Evolutionary conservation across 2,888 invertebrate genomes (phyloP).

Genomic region (Cecidostiba fungosa): DNA sequence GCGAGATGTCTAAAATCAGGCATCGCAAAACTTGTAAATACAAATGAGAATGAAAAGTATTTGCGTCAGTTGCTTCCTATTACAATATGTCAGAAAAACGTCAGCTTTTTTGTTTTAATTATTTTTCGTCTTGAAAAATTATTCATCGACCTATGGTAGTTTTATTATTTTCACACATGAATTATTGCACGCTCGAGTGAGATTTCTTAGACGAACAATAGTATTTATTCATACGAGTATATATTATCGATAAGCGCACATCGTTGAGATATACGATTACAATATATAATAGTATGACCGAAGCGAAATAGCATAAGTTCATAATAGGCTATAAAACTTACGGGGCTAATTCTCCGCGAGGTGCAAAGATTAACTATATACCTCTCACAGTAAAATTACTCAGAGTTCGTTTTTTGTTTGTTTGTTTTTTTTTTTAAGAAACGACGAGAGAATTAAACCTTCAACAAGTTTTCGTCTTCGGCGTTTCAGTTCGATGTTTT

Average conservation of each 20-base stretch:
- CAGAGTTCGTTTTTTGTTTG: constrained; percentile 29
- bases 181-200: constrained; percentile 52
- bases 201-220: constrained; percentile 53
- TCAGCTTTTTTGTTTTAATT: constrained; percentile 28
- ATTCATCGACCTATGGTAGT: constrained; percentile 18
- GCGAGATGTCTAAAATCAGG: constrained; percentile 48
- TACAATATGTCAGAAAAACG: constrained; percentile 26
- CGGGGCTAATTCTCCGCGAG: constrained; percentile 44
- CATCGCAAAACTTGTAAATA: constrained; percentile 53
- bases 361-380: constrained; percentile 58
- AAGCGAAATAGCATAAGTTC: constrained; percentile 49
- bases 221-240: constrained; percentile 54
- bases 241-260: constrained; percentile 56
- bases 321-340: constrained; percentile 55
- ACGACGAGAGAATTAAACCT: constrained; percentile 23
- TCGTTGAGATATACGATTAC: constrained; percentile 42
- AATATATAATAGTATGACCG: constrained; percentile 56
- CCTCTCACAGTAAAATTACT: constrained; percentile 54
- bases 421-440: constrained; percentile 44
- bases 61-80: constrained; percentile 29
- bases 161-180: constrained; percentile 51
- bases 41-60: constrained; percentile 32
- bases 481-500: constrained; percentile 57
- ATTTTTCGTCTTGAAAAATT: constrained; percentile 38
- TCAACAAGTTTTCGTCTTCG: background rate